These are phyloP conservation scores for Gymnarchus niloticus DNA, from an alignment of 2,113 vertebrate genomes.

Conservation along the genomic window DNA sequence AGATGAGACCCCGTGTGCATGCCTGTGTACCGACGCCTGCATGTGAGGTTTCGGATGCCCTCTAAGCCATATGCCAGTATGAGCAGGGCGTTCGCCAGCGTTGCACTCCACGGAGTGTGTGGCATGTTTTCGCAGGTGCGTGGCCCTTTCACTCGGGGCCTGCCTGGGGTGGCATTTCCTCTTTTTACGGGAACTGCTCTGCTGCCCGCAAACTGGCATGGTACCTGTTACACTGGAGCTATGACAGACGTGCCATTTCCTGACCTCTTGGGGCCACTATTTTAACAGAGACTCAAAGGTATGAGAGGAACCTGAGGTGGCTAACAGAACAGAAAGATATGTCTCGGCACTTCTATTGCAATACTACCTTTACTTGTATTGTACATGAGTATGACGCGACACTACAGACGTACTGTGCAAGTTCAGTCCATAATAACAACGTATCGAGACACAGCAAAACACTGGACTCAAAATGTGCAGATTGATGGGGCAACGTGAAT, in stretches of 20 bases:
- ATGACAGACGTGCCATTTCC: not conserved
- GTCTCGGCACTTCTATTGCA: not conserved
- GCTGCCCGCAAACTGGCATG: not conserved
- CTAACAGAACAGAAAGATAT: not conserved
- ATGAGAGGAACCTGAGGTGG: not conserved
- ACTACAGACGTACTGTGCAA: not conserved
- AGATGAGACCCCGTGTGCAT: not conserved
- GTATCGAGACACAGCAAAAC: not conserved
- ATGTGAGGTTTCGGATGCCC: constrained; percentile 7
- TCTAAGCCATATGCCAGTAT: not conserved
- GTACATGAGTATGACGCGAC: not conserved
- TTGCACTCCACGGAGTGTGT: constrained; percentile 43
- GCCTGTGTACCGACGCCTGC: not conserved
- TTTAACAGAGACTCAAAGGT: constrained; percentile 9
- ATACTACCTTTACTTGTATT: not conserved
- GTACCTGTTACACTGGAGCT: constrained; percentile 1
- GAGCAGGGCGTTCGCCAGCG: constrained; percentile 20
- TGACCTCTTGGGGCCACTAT: not conserved
- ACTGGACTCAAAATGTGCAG: too few relatives aligned
- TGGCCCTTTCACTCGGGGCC: constrained; percentile 52
- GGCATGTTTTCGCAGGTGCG: constrained; percentile 68
- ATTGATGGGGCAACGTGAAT: not conserved
- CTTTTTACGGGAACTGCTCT: constrained; percentile 53
- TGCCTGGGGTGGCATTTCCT: constrained; percentile 67
- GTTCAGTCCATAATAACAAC: too few relatives aligned